Evolutionary conservation across 2,797 vertebrate genomes (phyloP).

Genomic region (Botia kubotai): DNA sequence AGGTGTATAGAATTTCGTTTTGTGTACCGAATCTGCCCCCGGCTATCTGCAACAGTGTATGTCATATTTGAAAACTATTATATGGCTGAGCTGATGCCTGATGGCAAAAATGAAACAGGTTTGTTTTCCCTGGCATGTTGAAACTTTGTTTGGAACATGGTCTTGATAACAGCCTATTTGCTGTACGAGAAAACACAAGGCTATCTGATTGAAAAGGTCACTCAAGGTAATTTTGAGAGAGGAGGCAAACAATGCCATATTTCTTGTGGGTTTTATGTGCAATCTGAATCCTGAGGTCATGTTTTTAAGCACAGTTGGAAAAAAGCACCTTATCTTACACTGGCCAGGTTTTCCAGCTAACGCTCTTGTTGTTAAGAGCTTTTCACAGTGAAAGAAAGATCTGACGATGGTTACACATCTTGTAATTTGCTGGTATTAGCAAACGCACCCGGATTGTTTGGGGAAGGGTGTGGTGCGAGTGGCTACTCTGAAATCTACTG

Average conservation of each 20-base stretch:
- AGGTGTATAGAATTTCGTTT: not conserved
- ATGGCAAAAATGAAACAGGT: slow-evolving; percentile 48
- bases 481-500: slow-evolving; percentile 55
- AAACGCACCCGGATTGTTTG: slow-evolving; percentile 36
- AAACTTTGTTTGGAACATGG: slow-evolving; percentile 34
- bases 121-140: slow-evolving; percentile 46
- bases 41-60: slow-evolving; percentile 18
- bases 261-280: slow-evolving; percentile 32
- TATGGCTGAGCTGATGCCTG: slow-evolving; percentile 23
- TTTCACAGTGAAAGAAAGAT: slow-evolving; percentile 11
- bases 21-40: slow-evolving; percentile 14
- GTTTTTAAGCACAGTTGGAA: slow-evolving; percentile 3
- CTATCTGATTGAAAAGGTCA: slow-evolving; percentile 50
- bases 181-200: slow-evolving; percentile 25
- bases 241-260: slow-evolving; percentile 34
- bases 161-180: slow-evolving; percentile 50
- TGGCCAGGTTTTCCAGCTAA: not conserved
- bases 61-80: slow-evolving; percentile 53
- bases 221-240: slow-evolving; percentile 27
- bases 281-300: slow-evolving; percentile 14
- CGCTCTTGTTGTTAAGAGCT: not conserved
- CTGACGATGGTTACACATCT: slow-evolving; percentile 3
- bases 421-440: slow-evolving; percentile 55
- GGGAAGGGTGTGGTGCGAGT: slow-evolving; percentile 52
- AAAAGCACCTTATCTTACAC: slow-evolving; percentile 5